These are phyloP conservation scores for Nesometra sesokonis DNA, from an alignment of 35 echinoderm and acorn worm species.

Conservation along the genomic window DNA sequence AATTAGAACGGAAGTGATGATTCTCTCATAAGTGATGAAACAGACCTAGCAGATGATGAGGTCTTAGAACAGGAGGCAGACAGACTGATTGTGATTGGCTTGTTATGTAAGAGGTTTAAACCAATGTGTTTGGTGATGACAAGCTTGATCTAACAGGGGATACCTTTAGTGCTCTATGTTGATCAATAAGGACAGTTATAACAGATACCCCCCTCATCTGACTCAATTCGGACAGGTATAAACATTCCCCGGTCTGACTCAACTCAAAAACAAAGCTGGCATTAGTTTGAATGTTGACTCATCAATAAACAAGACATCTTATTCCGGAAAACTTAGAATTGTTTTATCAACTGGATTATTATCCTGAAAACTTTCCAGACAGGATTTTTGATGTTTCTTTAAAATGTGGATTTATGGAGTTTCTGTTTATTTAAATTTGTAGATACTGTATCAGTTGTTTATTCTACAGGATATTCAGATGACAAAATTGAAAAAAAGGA, in stretches of 20 bases:
- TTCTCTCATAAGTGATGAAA: not conserved
- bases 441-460: too few species aligned
- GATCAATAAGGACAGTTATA: not conserved
- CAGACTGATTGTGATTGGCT: not conserved
- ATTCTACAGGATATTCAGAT: too few species aligned
- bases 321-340: not conserved
- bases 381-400: too few species aligned
- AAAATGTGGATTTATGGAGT: too few species aligned
- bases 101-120: not conserved
- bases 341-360: not conserved
- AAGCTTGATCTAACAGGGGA: not conserved
- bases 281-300: not conserved
- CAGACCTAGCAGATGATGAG: not conserved
- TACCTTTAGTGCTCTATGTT: not conserved
- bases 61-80: not conserved
- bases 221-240: not conserved
- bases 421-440: too few species aligned
- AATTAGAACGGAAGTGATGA: not conserved
- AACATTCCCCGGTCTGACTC: not conserved
- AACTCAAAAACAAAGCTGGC: not conserved
- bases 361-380: too few species aligned
- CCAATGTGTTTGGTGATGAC: not conserved
- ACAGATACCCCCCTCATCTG: not conserved
- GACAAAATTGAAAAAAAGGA: too few species aligned
- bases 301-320: not conserved